Conservation (phyloP, 2,888 invertebrate species). For the Laothoe populi region DNA sequence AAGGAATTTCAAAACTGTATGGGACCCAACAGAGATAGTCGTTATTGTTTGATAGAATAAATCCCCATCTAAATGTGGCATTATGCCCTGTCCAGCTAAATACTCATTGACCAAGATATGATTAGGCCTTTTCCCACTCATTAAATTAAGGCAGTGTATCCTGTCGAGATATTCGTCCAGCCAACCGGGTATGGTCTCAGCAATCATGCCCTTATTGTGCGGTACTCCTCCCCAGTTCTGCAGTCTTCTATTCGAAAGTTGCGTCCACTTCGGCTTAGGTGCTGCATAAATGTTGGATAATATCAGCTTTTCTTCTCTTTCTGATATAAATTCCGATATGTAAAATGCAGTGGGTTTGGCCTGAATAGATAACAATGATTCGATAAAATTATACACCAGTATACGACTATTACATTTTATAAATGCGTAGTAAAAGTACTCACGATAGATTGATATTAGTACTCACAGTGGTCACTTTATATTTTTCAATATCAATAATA, state of each 20-base stretch:
- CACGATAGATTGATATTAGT: slow-evolving; percentile 8
- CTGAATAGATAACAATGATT: slow-evolving; percentile 52
- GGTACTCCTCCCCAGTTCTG: slow-evolving; percentile 99
- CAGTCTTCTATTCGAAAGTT: slow-evolving; percentile 94
- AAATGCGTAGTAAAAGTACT: background rate
- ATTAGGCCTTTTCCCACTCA: slow-evolving; percentile 91
- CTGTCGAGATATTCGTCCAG: slow-evolving; percentile 88
- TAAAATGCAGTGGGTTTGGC: slow-evolving; percentile 89
- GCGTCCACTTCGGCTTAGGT: slow-evolving; percentile 98
- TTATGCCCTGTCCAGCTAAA: slow-evolving; percentile 96
- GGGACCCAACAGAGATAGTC: slow-evolving; percentile 96
- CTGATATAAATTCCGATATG: slow-evolving; percentile 93
- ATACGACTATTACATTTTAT: background rate
- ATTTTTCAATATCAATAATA: slow-evolving; percentile 38
- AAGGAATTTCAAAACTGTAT: slow-evolving; percentile 94
- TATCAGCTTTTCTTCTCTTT: slow-evolving; percentile 89
- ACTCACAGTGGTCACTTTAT: slow-evolving; percentile 48
- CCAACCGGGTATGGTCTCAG: slow-evolving; percentile 95
- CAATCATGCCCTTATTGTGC: slow-evolving; percentile 96
- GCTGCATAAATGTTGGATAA: slow-evolving; percentile 89
- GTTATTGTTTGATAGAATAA: slow-evolving; percentile 96
- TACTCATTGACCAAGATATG: slow-evolving; percentile 98
- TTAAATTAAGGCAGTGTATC: slow-evolving; percentile 88
- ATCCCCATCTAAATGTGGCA: slow-evolving; percentile 98
- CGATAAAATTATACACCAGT: background rate